These are phyloP conservation scores for Hypomesus transpacificus DNA, from an alignment of 2,113 vertebrate genomes.

Conservation along the genomic window DNA sequence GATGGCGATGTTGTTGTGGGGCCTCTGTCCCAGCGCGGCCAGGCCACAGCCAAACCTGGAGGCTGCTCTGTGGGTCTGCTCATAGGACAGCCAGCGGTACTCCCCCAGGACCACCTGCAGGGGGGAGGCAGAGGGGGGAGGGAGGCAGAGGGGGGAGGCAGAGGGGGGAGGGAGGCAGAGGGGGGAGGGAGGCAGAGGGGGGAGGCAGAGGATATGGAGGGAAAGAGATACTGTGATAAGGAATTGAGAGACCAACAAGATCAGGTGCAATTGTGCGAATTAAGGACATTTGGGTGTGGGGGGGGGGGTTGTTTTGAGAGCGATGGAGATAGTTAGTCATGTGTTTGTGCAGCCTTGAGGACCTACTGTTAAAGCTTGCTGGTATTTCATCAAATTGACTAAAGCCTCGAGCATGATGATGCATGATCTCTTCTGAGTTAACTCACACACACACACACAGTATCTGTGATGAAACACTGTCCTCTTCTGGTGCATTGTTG, in stretches of 20 bases:
- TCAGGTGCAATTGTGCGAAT: not conserved
- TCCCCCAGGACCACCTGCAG: conserved; percentile 87
- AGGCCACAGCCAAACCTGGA: conserved; percentile 84
- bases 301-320: not conserved
- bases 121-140: conserved; percentile 5
- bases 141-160: not conserved
- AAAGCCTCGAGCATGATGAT: not conserved
- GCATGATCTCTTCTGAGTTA: not conserved
- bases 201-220: not conserved
- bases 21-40: conserved; percentile 80
- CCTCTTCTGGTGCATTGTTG: conserved; percentile 39
- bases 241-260: not conserved
- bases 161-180: not conserved
- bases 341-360: not conserved
- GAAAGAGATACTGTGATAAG: not conserved
- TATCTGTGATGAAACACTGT: conserved; percentile 23
- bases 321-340: not conserved
- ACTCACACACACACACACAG: not conserved
- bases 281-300: not conserved
- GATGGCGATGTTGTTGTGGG: conserved; percentile 88
- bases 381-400: not conserved
- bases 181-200: not conserved
- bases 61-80: conserved; percentile 76
- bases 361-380: not conserved
- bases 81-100: conserved; percentile 87